Conservation (phyloP, 2,888 invertebrate species). For the Chaitophorus viminalis region DNA sequence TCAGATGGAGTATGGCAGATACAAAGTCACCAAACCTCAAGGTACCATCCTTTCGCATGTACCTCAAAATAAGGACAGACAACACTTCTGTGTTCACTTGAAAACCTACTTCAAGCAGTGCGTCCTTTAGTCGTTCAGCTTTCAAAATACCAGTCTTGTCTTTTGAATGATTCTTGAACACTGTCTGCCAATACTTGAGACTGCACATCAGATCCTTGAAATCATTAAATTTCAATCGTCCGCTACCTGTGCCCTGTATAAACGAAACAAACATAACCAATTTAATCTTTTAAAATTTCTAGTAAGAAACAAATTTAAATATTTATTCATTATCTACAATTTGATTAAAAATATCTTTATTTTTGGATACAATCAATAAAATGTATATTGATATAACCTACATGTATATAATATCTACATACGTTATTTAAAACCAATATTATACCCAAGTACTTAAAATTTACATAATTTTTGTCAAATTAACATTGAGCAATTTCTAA, state of each 20-base stretch:
- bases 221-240: conserved; percentile 83
- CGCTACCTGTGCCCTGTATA: conserved; percentile 77
- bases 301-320: background rate
- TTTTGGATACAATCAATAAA: background rate
- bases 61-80: conserved; percentile 82
- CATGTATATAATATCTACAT: too few relatives aligned
- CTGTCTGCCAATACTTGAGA: conserved; percentile 88
- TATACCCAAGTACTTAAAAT: background rate
- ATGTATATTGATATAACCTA: background rate
- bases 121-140: conserved; percentile 85
- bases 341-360: background rate
- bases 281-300: background rate
- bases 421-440: background rate
- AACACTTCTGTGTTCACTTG: conserved; percentile 86
- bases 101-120: conserved; percentile 85
- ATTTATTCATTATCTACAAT: background rate
- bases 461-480: background rate
- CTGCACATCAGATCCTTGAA: conserved; percentile 93
- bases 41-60: conserved; percentile 93
- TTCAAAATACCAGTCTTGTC: conserved; percentile 90
- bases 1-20: conserved; percentile 86
- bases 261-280: background rate
- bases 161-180: conserved; percentile 88
- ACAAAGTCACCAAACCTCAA: conserved; percentile 92
- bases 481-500: background rate